Evolutionary conservation across 2,113 vertebrate species (phyloP), one percentile per base, ranked within the genome.

Genomic region (Rhadina sibilatrix): DNA sequence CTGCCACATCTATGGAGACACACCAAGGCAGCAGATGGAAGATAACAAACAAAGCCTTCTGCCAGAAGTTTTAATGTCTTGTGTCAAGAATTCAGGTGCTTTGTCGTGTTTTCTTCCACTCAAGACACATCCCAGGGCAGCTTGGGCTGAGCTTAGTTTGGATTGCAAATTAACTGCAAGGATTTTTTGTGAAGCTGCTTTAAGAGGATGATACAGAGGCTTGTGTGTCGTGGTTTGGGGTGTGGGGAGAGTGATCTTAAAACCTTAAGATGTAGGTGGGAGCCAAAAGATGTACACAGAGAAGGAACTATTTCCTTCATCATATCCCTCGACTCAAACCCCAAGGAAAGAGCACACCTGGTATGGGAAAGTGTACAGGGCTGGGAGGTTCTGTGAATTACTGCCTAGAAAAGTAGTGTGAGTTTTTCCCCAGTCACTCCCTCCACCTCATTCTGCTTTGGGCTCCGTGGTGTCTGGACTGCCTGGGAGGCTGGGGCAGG

Each of bases 11-110:
- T 80, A 24, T 91, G 93, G 70, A 70, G 92, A 64, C 69, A 38
- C 65, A 92, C 49, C 74, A 53, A 38, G 86, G 83, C 40, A 84
- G 88, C 96, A 96, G 96, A 90, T 97, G 96, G 95, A 3, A 78
- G 75, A 78, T 20, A 57, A 52, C 59, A 92, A 96, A 74, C 76
- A 83, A 49, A 93, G 24, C 66, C 74, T 91, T 61, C 83, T 96
- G 94, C 88, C 88, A 91, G 28, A 59, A 94, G 21, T 81, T 75
- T 40, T 21, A 40, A 53, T 40, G 57, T 18, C 44, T 85, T 42
- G 18, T 84, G 89, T 49, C 35, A 68, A 74, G 77, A 69, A 38
- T 49, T 76, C 92, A 89, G 93, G 74, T 91, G 65, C 63, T 95
- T 70, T 77, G 11, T 74, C 46, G 2, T 16, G 4, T 9, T 5